Evolutionary conservation across 2,888 invertebrate species (phyloP).

Genomic region (Caenorhabditis imperialis): DNA sequence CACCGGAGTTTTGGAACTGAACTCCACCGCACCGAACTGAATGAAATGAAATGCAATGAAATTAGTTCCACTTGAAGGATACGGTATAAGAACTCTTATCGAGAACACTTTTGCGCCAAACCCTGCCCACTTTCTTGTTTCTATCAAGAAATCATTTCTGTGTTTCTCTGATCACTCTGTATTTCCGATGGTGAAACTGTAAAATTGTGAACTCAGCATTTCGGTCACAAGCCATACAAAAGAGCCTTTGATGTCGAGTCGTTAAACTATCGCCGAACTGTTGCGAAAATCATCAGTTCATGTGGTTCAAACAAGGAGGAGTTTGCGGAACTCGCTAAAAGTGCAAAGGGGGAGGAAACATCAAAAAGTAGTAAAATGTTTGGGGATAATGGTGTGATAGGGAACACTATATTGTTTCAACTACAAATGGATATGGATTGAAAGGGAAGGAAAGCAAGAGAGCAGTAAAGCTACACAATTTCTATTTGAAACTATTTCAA

Average conservation of each 20-base stretch:
- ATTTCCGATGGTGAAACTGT: slow-evolving; percentile 3
- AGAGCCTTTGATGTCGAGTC: neutral
- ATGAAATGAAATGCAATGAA: slow-evolving; percentile 9
- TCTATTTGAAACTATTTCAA: no score
- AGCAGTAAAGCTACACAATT: no score
- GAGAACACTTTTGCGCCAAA: slow-evolving; percentile 17
- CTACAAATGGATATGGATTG: no score
- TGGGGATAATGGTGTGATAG: no score
- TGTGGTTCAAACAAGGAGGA: slow-evolving; percentile 8
- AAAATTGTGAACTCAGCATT: slow-evolving; percentile 40
- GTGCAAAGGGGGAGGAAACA: no score
- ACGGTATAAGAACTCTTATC: slow-evolving; percentile 36
- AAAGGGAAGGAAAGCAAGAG: no score
- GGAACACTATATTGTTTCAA: no score
- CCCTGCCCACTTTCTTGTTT: slow-evolving; percentile 14
- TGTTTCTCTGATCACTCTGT: slow-evolving; percentile 38
- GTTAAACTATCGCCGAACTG: neutral
- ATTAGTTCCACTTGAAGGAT: neutral
- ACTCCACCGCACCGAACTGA: neutral
- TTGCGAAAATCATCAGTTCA: slow-evolving; percentile 18
- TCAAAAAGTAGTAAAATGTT: no score
- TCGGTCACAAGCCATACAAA: slow-evolving; percentile 22
- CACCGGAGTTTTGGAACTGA: no score
- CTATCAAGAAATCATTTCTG: slow-evolving; percentile 21
- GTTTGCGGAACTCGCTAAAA: no score